Evolutionary conservation across 53 echinoderm and acorn worm species (phyloP).

Genomic region (Luidia sarsii): DNA sequence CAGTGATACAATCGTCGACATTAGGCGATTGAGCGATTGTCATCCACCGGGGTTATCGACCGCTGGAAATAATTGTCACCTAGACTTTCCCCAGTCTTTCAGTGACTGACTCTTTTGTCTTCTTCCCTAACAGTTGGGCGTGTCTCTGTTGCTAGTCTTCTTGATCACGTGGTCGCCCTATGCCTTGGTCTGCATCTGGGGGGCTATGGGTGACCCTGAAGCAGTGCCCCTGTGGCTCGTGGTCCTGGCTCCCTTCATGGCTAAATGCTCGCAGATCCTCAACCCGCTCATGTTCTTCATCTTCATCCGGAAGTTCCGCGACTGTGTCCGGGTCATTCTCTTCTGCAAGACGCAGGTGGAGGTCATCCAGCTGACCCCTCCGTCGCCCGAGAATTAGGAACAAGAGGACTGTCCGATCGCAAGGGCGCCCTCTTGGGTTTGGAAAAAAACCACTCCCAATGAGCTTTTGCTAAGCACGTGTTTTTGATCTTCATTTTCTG

Average conservation of each 20-base stretch:
- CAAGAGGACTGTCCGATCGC: no score
- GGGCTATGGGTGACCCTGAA: conserved; percentile 62
- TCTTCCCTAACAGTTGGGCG: conserved; percentile 82
- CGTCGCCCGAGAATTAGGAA: no score
- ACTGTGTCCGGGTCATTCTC: conserved; percentile 56
- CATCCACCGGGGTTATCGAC: no score
- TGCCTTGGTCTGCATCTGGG: conserved; percentile 73
- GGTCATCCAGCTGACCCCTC: conserved; percentile 16
- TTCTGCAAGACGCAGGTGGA: conserved; percentile 50
- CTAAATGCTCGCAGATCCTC: conserved; percentile 61
- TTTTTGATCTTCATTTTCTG: no score
- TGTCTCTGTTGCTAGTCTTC: conserved; percentile 63
- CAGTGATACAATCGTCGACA: no score
- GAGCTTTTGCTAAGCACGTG: no score
- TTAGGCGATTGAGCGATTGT: no score
- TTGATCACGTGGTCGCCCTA: conserved; percentile 74
- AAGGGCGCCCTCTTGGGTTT: no score
- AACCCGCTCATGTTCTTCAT: conserved; percentile 74
- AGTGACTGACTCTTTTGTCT: no score
- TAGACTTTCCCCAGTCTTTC: no score
- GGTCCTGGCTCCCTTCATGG: conserved; percentile 64
- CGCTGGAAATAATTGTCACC: no score
- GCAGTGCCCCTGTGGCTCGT: conserved; percentile 57
- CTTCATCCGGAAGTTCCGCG: conserved; percentile 71
- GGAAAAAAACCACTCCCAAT: no score